These are phyloP conservation scores for Anser cygnoides DNA, from an alignment of 2,113 vertebrate species.

Conservation along the genomic window DNA sequence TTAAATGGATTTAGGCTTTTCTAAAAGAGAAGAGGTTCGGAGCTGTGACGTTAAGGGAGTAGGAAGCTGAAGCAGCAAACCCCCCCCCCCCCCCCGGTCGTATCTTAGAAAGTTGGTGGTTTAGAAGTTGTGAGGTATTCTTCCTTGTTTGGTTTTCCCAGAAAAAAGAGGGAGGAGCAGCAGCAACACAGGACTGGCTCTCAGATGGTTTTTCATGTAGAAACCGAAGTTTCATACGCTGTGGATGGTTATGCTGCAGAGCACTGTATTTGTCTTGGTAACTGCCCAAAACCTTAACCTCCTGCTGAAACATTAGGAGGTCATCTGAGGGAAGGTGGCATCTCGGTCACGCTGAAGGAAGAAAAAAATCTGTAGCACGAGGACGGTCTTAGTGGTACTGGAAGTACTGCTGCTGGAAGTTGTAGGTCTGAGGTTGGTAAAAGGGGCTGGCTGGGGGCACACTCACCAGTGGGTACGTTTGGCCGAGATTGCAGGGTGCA, in stretches of 20 bases:
- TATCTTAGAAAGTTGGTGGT: not conserved
- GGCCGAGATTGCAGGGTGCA: not conserved
- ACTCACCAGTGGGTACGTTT: not conserved
- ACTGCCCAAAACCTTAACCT: not conserved
- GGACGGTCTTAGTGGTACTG: not conserved
- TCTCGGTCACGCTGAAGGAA: not conserved
- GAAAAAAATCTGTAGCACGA: not conserved
- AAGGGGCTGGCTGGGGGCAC: fast-evolving
- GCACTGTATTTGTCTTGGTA: not conserved
- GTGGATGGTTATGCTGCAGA: fast-evolving
- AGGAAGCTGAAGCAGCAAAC: not conserved
- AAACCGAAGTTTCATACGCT: not conserved
- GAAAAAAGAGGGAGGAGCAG: not conserved
- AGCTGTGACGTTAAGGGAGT: not conserved
- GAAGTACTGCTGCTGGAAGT: not conserved
- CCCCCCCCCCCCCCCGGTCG: no score
- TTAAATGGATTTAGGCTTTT: not conserved
- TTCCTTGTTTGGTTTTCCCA: not conserved
- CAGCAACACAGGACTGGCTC: not conserved
- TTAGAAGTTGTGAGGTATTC: not conserved
- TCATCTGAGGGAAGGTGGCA: not conserved
- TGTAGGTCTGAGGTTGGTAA: not conserved
- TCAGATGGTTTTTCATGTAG: not conserved
- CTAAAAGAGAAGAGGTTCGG: not conserved
- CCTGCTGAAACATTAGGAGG: not conserved